Conservation (phyloP, 2,113 vertebrate species). For the Perca schrenkii region DNA sequence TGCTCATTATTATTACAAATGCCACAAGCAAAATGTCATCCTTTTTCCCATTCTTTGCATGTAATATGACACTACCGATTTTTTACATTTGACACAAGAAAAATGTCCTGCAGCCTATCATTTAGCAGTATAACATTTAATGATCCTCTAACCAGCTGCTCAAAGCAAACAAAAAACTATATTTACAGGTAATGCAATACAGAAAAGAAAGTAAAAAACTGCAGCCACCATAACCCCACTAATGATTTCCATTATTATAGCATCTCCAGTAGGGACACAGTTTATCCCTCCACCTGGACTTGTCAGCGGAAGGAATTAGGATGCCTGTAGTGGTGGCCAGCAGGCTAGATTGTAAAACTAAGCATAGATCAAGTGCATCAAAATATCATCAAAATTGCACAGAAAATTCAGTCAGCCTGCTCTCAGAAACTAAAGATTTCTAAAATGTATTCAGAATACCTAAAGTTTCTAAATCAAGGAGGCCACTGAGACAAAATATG, state of each 20-base stretch:
- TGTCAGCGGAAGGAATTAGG: conserved; percentile 76
- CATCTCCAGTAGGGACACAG: conserved; percentile 55
- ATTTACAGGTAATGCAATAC: conserved; percentile 5
- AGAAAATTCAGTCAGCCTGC: conserved; percentile 23
- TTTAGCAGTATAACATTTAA: conserved; percentile 1
- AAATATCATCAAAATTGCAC: conserved; percentile 27
- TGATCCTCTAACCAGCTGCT: neutral
- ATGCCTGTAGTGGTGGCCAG: conserved; percentile 39
- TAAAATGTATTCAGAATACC: neutral
- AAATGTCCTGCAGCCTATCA: neutral
- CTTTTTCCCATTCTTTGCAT: neutral
- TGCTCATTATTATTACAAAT: neutral
- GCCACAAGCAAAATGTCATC: neutral
- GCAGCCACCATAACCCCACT: conserved; percentile 4
- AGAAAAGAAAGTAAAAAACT: neutral
- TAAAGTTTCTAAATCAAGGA: neutral
- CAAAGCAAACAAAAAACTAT: neutral
- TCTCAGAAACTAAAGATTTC: neutral
- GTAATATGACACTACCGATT: neutral
- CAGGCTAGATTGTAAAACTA: conserved; percentile 46
- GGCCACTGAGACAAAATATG: neutral
- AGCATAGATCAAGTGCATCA: conserved; percentile 48
- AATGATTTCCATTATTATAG: conserved; percentile 50
- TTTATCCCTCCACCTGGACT: conserved; percentile 76
- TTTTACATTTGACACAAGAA: neutral